Base-by-base conservation (phyloP, 2,888 invertebrate genomes). In the Dynastes tityus region DNA sequence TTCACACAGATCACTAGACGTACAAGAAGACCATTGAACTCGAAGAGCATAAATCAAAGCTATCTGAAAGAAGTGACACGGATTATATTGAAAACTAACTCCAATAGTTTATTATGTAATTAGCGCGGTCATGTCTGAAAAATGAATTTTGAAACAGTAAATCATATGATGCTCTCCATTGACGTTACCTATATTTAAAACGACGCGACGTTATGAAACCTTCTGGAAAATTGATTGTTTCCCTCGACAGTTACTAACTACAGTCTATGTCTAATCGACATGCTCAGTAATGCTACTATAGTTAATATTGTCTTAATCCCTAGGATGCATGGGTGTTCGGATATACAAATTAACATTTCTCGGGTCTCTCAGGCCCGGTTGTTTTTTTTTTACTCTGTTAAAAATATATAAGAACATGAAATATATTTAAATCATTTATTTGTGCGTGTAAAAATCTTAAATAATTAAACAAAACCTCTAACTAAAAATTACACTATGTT, bases 101-200 rank as follows among this genome's bases (percentile, higher is more conserved):
- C 67, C 22, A 11, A 45, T 11, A 67, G 49, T 67, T 49, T 67
- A 67, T 67, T 67, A 67, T 67, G 27, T 67, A 67, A 67, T 67
- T 67, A 67, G 67, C 22, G 67, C 45, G 49, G 40, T 22, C 45
- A 49, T 9, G 67, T 27, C 0, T 67, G 49, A 67, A 67, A 49
- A 67, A 67, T 67, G 32, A 45, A 49, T 22, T 67, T 67, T 45
- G 27, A 67, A 63, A n/a, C 63, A n/a, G 13, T 29, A 32, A 63
- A 63, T 63, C 27, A 32, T 9, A 6, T 32, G 11, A 29, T 9
- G 29, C 3, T 63, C 11, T 63, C 29, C 13, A 63, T 8, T 63
- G 63, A 63, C 32, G 13, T 63, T 29, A n/a, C 29, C 29, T 63
- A 63, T 63, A 32, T 63, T 63, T 63, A 58, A 22, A 58, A 58